These are phyloP conservation scores for Drosophila kuntzei DNA, from an alignment of 2,888 invertebrate species.

Conservation along the genomic window DNA sequence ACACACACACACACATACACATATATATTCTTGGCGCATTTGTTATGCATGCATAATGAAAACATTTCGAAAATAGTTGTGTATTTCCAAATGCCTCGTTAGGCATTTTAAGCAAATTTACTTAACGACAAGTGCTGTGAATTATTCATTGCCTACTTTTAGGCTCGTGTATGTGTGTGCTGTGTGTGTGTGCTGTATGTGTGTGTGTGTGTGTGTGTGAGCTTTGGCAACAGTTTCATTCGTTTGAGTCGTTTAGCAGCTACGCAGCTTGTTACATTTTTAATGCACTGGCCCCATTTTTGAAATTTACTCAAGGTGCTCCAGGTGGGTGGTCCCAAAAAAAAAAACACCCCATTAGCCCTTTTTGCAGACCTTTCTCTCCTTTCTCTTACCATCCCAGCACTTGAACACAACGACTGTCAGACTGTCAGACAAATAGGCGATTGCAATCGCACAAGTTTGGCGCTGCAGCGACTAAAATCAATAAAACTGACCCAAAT, in stretches of 20 bases:
- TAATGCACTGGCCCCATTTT: conserved; percentile 65
- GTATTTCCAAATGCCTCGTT: conserved; percentile 62
- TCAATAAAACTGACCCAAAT: conserved; percentile 80
- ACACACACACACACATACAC: conserved; percentile 16
- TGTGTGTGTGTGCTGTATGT: not conserved
- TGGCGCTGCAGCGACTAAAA: conserved; percentile 60
- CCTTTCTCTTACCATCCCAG: not conserved
- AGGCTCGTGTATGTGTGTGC: conserved; percentile 20
- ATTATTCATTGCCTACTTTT: conserved; percentile 69
- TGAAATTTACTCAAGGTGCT: conserved; percentile 28
- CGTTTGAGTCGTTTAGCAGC: conserved; percentile 8
- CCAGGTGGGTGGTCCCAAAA: conserved; percentile 5
- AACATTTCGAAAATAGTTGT: conserved; percentile 56
- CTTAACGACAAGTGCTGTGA: conserved; percentile 57
- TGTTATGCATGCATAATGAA: conserved; percentile 70
- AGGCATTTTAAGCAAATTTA: conserved; percentile 75
- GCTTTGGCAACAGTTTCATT: conserved; percentile 49
- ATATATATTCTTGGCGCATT: conserved; percentile 23
- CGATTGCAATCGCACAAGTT: conserved; percentile 69
- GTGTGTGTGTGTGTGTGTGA: not conserved
- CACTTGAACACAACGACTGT: not conserved
- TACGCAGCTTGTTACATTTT: conserved; percentile 61
- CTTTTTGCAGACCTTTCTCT: not conserved
- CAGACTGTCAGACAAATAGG: conserved; percentile 57
- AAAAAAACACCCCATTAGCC: conserved; percentile 14